A percentile compares a stretch with the other conserved stretches of the same genome.
These are phyloP conservation scores for Amiota minor DNA, from an alignment of 2,888 invertebrate genomes.

Conservation along the genomic window DNA sequence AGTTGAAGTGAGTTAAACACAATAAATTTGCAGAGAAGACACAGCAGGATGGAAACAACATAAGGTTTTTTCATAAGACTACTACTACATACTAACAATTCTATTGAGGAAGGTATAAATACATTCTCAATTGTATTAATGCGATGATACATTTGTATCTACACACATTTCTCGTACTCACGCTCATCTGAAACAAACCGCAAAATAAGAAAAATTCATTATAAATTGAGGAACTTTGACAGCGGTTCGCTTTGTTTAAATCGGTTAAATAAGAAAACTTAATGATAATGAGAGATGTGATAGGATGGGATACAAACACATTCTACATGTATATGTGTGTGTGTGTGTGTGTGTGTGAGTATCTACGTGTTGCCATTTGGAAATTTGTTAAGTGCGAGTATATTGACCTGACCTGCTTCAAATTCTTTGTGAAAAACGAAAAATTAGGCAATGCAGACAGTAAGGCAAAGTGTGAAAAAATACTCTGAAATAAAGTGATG, in stretches of 20 bases:
- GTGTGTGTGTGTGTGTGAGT: background rate
- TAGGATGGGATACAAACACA: too few relatives aligned
- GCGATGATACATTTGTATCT: too few relatives aligned
- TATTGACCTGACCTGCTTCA: slow-evolving; percentile 48
- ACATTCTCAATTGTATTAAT: too few relatives aligned
- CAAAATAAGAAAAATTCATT: slow-evolving; percentile 22
- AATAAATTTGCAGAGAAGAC: background rate
- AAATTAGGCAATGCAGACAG: slow-evolving; percentile 16
- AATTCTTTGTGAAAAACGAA: slow-evolving; percentile 26
- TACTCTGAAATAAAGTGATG: too few relatives aligned
- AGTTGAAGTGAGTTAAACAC: too few relatives aligned
- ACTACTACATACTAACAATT: too few relatives aligned
- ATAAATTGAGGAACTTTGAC: slow-evolving; percentile 28
- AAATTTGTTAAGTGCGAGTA: slow-evolving; percentile 51
- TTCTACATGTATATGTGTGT: too few relatives aligned
- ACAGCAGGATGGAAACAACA: background rate
- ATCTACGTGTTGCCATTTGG: slow-evolving; percentile 31
- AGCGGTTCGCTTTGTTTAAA: background rate
- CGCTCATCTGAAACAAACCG: slow-evolving; percentile 10
- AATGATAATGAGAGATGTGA: too few relatives aligned
- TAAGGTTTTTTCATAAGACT: too few relatives aligned
- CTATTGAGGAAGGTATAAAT: too few relatives aligned
- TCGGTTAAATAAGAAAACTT: too few relatives aligned
- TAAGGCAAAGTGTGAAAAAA: too few relatives aligned
- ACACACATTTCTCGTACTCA: background rate